Conservation (phyloP, 2,888 invertebrate species). For the Vannuccia rotundouncinata region DNA sequence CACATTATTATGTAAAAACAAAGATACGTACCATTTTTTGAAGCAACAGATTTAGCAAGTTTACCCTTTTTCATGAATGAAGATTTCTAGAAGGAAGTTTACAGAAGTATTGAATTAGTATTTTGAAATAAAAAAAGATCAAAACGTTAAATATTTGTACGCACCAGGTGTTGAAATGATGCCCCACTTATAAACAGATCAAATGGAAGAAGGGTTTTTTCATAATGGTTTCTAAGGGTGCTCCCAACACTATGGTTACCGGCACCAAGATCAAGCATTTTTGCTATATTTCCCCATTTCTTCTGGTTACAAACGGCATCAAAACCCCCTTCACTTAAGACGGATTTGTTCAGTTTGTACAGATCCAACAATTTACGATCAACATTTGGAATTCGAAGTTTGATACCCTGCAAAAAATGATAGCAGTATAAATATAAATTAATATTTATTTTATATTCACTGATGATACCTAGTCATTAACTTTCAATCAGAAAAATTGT, state of each 20-base stretch:
- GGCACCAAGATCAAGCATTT: background rate
- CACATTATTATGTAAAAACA: background rate
- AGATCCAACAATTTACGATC: slow-evolving; percentile 39
- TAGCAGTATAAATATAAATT: too few species aligned
- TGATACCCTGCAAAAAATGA: background rate
- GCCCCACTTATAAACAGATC: slow-evolving; percentile 27
- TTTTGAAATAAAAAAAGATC: too few species aligned
- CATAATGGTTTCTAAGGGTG: slow-evolving; percentile 29
- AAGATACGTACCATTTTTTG: background rate
- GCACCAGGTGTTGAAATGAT: slow-evolving; percentile 10
- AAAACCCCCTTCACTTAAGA: slow-evolving; percentile 37
- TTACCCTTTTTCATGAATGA: background rate
- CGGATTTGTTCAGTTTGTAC: slow-evolving; percentile 39
- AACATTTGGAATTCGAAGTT: slow-evolving; percentile 39
- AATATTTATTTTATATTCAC: too few species aligned
- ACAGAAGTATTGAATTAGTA: too few species aligned
- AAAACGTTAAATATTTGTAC: background rate
- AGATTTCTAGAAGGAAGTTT: background rate
- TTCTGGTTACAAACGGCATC: slow-evolving; percentile 38
- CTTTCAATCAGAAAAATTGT: too few species aligned
- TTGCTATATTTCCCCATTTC: slow-evolving; percentile 34
- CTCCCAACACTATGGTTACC: background rate
- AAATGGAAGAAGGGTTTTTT: slow-evolving; percentile 38
- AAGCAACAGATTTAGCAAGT: background rate
- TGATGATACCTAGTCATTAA: too few species aligned